Base-by-base conservation (phyloP, 2,797 vertebrate species). In the Acanthurus leucopareius region DNA sequence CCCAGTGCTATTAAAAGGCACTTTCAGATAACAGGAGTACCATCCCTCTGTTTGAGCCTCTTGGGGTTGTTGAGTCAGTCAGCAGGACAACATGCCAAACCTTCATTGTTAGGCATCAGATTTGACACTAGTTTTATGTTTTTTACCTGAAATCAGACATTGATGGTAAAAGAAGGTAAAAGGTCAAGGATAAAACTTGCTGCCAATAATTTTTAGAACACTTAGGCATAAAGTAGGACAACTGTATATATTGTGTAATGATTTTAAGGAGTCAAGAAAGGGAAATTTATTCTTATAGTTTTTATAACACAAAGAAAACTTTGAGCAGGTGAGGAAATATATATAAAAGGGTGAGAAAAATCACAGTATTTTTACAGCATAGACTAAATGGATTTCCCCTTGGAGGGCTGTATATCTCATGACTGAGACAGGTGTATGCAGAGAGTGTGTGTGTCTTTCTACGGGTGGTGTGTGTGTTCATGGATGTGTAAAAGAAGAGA, bases 11-110 rank as follows among this genome's bases (percentile, higher is more conserved):
- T 92, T 93, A 91, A 91, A 93, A 93, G 87, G 59, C 85, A 89
- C 87, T 92, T 91, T 86, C 59, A 93, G 92, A 94, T 92, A 91
- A 88, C 85, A 86, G 76, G 56, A 85, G 86, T 71, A 69, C 57
- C 83, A 67, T 84, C 79, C 57, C 48, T 77, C 54, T 57, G 72
- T 77, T 75, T 54, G 64, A 56, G 45, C 8, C 63, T 51, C 67
- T 14, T 25, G 25, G 60, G 32, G 66, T 72, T 82, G 72, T 83
- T 67, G 75, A 81, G 80, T 77, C 38, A 25, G 32, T 75, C 79
- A 61, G 52, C 44, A 58, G 63, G 69, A 69, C 58, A 7, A 59
- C 61, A 74, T 38, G 72, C 58, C 38, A 61, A 15, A 47, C 44
- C 19, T 8, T 57, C 9, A 62, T n/a, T 42, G 56, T 59, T 20